Conservation (phyloP, 92 coral and sea anemone species). For the Montipora capitata region DNA sequence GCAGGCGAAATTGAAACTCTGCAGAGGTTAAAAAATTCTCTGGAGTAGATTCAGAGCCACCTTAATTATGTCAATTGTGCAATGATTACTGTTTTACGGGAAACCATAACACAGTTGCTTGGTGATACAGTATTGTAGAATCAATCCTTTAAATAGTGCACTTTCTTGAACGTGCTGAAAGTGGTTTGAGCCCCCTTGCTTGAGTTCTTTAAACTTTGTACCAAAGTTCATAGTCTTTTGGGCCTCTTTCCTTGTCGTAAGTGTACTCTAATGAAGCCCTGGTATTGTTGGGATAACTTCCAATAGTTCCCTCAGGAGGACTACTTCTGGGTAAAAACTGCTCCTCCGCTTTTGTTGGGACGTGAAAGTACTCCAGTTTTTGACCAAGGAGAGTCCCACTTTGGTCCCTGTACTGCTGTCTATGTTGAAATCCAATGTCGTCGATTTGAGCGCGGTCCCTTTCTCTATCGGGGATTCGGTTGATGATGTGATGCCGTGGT, state of each 20-base stretch:
- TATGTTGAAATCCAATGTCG: constrained; percentile 80
- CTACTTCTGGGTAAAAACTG: constrained; percentile 83
- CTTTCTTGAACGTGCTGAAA: no score
- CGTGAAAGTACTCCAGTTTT: constrained; percentile 86
- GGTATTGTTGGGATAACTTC: constrained; percentile 82
- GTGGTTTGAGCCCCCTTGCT: no score
- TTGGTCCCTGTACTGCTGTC: constrained; percentile 90
- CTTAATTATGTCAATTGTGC: no score
- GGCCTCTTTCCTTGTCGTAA: constrained; percentile 92
- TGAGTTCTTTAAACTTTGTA: constrained; percentile 69
- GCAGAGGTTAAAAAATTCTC: no score
- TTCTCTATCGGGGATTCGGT: constrained; percentile 96
- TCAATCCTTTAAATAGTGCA: no score
- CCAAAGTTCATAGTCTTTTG: constrained; percentile 92
- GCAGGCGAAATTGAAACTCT: no score
- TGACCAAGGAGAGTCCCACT: constrained; percentile 87
- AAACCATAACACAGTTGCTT: no score
- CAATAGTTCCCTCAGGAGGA: constrained; percentile 62
- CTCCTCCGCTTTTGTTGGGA: constrained; percentile 94
- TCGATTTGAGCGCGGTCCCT: constrained; percentile 90
- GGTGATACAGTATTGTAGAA: no score
- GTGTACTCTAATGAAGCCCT: constrained; percentile 87
- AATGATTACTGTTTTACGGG: no score
- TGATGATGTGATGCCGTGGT: constrained; percentile 84
- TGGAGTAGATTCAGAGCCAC: no score